Evolutionary conservation across 2,888 invertebrate genomes (phyloP).

Genomic region (Drosophila pseudotalamancana): DNA sequence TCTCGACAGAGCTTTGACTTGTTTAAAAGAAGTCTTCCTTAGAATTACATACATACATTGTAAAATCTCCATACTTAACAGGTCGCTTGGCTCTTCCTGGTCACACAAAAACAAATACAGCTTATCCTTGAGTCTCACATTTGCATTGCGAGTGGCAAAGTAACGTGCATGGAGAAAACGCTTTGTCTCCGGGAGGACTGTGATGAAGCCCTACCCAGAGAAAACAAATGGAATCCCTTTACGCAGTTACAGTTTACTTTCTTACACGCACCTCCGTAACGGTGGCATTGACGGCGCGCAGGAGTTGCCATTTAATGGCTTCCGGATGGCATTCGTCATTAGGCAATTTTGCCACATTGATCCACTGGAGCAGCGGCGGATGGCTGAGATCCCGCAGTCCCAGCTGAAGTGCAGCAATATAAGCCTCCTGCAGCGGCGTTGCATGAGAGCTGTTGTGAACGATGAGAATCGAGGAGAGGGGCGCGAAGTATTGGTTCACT

Average conservation of each 20-base stretch:
- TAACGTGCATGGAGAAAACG: slow-evolving; percentile 80
- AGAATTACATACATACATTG: slow-evolving; percentile 75
- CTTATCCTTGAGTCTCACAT: slow-evolving; percentile 82
- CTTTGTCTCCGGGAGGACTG: slow-evolving; percentile 73
- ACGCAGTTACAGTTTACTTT: background rate
- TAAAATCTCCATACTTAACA: slow-evolving; percentile 74
- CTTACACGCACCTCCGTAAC: slow-evolving; percentile 72
- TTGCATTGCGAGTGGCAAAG: slow-evolving; percentile 81
- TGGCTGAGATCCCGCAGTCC: slow-evolving; percentile 58
- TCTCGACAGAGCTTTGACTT: too few relatives aligned
- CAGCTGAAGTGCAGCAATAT: slow-evolving; percentile 70
- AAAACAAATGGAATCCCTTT: background rate
- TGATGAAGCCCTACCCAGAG: slow-evolving; percentile 80
- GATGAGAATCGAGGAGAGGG: slow-evolving; percentile 77
- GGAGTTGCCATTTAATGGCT: slow-evolving; percentile 61
- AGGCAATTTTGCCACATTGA: slow-evolving; percentile 68
- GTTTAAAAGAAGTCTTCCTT: too few relatives aligned
- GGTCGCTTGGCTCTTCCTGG: slow-evolving; percentile 70
- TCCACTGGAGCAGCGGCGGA: slow-evolving; percentile 75
- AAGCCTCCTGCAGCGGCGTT: slow-evolving; percentile 59
- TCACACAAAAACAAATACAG: slow-evolving; percentile 81
- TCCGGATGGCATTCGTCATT: slow-evolving; percentile 13
- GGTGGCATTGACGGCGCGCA: slow-evolving; percentile 71
- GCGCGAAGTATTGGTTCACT: slow-evolving; percentile 78
- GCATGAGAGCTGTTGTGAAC: slow-evolving; percentile 65